These are phyloP conservation scores for Neelides folsomi DNA, from an alignment of 2,888 invertebrate genomes.

Conservation along the genomic window DNA sequence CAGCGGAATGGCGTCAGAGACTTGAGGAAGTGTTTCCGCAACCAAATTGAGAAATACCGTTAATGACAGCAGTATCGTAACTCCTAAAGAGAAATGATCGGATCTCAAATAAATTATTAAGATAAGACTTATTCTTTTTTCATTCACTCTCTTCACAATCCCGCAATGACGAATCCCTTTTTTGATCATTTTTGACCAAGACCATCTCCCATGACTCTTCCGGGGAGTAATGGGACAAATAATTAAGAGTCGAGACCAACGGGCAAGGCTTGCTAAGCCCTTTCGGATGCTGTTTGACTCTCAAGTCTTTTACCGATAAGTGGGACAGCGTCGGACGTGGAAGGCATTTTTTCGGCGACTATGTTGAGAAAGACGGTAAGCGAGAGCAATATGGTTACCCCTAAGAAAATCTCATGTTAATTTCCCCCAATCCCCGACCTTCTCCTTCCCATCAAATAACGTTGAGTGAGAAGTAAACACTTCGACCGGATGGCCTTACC, in stretches of 20 bases:
- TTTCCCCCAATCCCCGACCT: neutral
- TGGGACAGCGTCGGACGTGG: slow-evolving; percentile 99
- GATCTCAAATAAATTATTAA: neutral
- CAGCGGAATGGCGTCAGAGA: slow-evolving; percentile 57
- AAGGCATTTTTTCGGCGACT: slow-evolving; percentile 99
- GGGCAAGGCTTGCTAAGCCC: neutral
- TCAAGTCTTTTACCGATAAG: slow-evolving; percentile 74
- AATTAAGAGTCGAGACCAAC: neutral
- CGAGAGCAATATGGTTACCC: slow-evolving; percentile 98
- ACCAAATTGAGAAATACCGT: slow-evolving; percentile 99
- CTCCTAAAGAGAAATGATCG: slow-evolving; percentile 54
- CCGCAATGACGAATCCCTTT: neutral
- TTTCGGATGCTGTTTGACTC: neutral
- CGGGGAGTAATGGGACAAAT: neutral
- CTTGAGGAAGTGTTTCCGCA: slow-evolving; percentile 97
- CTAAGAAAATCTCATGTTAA: slow-evolving; percentile 46
- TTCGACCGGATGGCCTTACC: slow-evolving; percentile 47
- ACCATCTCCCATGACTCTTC: no score
- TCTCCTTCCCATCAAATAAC: neutral
- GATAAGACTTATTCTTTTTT: neutral
- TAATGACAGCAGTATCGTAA: slow-evolving; percentile 97
- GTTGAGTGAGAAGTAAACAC: neutral
- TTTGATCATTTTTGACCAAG: neutral
- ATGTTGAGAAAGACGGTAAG: slow-evolving; percentile 99
- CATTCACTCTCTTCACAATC: neutral